Evolutionary conservation across 2,888 invertebrate genomes (phyloP).

Genomic region (Ochropacha duplaris): DNA sequence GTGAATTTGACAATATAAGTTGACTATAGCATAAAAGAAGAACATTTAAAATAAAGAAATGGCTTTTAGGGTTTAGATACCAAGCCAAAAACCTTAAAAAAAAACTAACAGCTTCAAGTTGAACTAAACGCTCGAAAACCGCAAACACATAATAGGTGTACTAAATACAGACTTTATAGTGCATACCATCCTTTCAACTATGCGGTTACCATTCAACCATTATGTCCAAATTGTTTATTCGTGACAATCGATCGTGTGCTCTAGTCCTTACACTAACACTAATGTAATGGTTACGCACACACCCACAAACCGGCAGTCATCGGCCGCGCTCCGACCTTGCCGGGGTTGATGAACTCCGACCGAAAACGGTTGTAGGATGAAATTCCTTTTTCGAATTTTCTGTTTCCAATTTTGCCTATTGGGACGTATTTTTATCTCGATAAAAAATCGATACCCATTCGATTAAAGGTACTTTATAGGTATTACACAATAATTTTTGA

Average conservation of each 20-base stretch:
- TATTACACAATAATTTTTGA: too few relatives aligned
- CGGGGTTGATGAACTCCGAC: conserved; percentile 60
- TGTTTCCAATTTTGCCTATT: conserved; percentile 11
- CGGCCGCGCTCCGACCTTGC: conserved; percentile 72
- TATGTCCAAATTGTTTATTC: conserved; percentile 2
- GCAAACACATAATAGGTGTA: not conserved
- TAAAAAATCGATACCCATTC: not conserved
- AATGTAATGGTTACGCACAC: conserved; percentile 28
- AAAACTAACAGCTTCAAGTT: not conserved
- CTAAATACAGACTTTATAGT: not conserved
- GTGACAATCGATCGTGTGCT: conserved; percentile 2
- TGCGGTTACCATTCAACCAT: not conserved
- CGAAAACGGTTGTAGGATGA: conserved; percentile 50
- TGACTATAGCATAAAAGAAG: too few relatives aligned
- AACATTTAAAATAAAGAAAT: too few relatives aligned
- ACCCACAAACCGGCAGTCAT: conserved; percentile 42
- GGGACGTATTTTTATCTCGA: not conserved
- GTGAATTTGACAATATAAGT: too few relatives aligned
- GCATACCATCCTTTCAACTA: not conserved
- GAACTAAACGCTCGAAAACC: not conserved
- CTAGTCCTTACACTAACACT: conserved; percentile 2
- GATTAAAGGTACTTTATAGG: not conserved
- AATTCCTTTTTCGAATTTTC: conserved; percentile 31
- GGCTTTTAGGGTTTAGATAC: too few relatives aligned
- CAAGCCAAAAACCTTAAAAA: too few relatives aligned